Base-by-base conservation (phyloP, 2,113 vertebrate species). In the Excalfactoria chinensis region DNA sequence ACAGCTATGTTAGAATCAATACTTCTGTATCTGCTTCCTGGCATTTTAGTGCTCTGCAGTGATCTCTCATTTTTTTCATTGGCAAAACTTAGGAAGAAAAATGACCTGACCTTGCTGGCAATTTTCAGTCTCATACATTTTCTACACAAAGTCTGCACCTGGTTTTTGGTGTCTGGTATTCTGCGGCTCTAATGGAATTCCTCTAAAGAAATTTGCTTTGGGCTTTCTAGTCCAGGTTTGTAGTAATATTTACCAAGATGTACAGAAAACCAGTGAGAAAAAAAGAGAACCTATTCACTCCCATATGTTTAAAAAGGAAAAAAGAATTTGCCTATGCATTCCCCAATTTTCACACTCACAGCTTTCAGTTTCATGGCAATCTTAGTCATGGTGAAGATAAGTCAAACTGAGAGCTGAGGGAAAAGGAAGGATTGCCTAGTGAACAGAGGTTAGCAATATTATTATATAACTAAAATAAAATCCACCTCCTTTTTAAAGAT, bases 321-420 rank as follows among this genome's bases (percentile, higher is more conserved):
- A 84, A 78, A 68, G 26, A 72, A 89, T 86, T 86, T 93, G 75
- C 72, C 85, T 58, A 30, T 86, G 82, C 85, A 88, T 95, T 95
- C 83, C 60, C 8, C 73, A 80, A 84, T 96, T 96, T 95, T 78
- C 91, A 95, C 85, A 90, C 85, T 30, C 66, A 56, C 40, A 81
- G 43, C 64, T 95, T 88, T 80, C 56, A 71, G 91, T 89, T 96
- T 93, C 89, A 93, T 86, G 94, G 82, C 69, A 93, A 86, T 95
- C 82, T 88, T 44, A 78, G 89, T 71, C 94, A 93, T 95, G 93
- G 69, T 78, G 79, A 60, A 83, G 69, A 86, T 90, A 14, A 68
- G 83, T 88, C 85, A 89, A 66, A 88, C 89, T 44, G 79, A 92
- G 82, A 94, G 32, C 20, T 0, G 35, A 91, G 26, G 56, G 44